Percentiles rank a stretch among this genome's conserved stretches.
These are phyloP conservation scores for Odocoileus virginianus DNA, from an alignment of 2,113 vertebrate species.

Conservation along the genomic window DNA sequence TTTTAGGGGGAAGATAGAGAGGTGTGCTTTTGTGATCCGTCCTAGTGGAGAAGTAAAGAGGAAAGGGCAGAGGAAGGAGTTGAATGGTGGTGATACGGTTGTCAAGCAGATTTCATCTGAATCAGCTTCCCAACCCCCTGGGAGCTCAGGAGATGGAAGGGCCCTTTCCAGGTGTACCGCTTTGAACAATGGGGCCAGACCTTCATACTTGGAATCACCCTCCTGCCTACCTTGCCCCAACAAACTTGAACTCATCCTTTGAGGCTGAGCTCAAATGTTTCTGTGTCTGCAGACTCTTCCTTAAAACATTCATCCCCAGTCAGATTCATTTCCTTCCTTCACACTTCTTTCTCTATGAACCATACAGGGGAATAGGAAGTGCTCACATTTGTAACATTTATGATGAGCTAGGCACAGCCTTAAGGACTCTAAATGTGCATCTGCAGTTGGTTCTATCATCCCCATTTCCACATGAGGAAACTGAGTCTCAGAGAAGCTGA, in stretches of 20 bases:
- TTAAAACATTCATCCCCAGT: not conserved
- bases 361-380: not conserved
- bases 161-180: not conserved
- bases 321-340: not conserved
- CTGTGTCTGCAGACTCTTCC: not conserved
- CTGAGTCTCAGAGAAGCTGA: not conserved
- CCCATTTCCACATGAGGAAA: slow-evolving; percentile 27
- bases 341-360: not conserved
- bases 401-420: too few relatives aligned
- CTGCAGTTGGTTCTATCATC: not conserved
- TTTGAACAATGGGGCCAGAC: not conserved
- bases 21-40: not conserved
- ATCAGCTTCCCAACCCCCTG: not conserved
- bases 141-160: not conserved
- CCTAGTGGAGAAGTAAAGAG: not conserved
- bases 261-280: not conserved
- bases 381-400: not conserved
- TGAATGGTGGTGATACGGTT: not conserved
- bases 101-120: not conserved
- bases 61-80: not conserved
- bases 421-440: not conserved
- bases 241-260: not conserved
- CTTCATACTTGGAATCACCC: not conserved
- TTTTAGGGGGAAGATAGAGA: not conserved
- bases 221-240: not conserved